phyloP scores from a whole-genome alignment of 1,140 invertebrate genomes.

The Oncopodura yosiiana region DNA sequence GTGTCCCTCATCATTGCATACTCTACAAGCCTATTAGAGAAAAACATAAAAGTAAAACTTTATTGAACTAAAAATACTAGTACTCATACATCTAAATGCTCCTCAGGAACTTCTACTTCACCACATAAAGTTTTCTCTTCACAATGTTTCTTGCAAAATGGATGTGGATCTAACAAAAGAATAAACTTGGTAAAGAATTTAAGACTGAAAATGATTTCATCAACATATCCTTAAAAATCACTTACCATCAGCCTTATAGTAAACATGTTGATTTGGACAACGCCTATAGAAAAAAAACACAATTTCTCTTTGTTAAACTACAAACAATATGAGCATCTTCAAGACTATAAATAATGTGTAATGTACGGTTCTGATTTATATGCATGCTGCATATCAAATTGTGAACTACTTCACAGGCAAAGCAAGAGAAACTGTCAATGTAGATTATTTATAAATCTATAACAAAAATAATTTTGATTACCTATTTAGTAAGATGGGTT shows the following conservation, averaged over 20 bases:
- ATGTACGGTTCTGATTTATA: too few relatives aligned
- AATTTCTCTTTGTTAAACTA: too few relatives aligned
- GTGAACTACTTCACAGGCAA: too few relatives aligned
- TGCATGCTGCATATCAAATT: too few relatives aligned
- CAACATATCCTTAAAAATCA: constrained; percentile 40
- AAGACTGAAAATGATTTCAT: too few relatives aligned
- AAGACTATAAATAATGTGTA: too few relatives aligned
- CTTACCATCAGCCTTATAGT: constrained; percentile 56
- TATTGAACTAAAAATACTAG: constrained; percentile 40
- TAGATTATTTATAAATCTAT: too few relatives aligned
- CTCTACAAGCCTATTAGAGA: constrained; percentile 58
- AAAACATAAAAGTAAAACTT: constrained; percentile 4
- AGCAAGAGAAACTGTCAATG: too few relatives aligned
- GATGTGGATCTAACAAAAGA: too few relatives aligned
- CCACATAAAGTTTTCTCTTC: constrained; percentile 80
- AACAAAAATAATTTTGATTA: constrained; percentile 42
- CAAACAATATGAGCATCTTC: too few relatives aligned
- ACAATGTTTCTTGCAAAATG: constrained; percentile 81
- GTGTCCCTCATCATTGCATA: constrained; percentile 73
- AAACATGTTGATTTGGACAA: constrained; percentile 51
- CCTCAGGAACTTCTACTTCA: constrained; percentile 79
- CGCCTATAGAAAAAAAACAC: constrained; percentile 21
- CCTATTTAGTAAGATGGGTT: constrained; percentile 77
- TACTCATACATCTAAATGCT: constrained; percentile 87
- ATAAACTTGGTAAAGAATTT: too few relatives aligned